Base-by-base conservation (phyloP, 2,797 vertebrate genomes). In the Eulemur rubriventer region DNA sequence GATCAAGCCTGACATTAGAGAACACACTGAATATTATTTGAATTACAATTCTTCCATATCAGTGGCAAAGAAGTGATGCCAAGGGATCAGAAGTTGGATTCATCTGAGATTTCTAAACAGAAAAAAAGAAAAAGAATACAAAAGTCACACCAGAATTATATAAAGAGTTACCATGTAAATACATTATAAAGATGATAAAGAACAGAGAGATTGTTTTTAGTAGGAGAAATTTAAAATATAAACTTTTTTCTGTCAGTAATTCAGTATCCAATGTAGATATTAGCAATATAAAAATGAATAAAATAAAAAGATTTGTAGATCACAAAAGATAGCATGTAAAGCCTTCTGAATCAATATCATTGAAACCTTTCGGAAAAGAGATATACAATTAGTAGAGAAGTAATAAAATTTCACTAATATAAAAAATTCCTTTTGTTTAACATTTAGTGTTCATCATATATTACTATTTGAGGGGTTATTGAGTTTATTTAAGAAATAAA, bases 401-500 rank as follows among this genome's bases (percentile, higher is more conserved):
- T 57, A 87, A 95, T 80, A 92, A 83, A 92, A 87, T 57, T 65
- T 86, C 43, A 76, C 3, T 82, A 20, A 82, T 83, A 65, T 73
- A 65, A 96, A 96, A 78, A 3, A 22, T 75, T 82, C 3, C 33
- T 92, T 89, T 94, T 75, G 16, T 93, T 85, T 65, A 91, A 50
- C 30, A 76, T 79, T 81, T 69, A 52, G 61, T 95, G 30, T 81
- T 94, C 6, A 80, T 80, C 75, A 11, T 88, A 13, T 63, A 35
- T 79, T 88, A 43, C 33, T 46, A 28, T 61, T 59, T 72, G 67
- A 78, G 87, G 11, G 4, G 69, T 84, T 28, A 84, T 11, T 95
- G 38, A 4, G 41, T 91, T 95, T 92, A 73, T 57, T 84, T 89
- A 91, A 95, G 59, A 81, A 92, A 63, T 33, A 93, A 85, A n/a